Conservation (phyloP, 2,888 invertebrate species). For the Xestia c-nigrum region DNA sequence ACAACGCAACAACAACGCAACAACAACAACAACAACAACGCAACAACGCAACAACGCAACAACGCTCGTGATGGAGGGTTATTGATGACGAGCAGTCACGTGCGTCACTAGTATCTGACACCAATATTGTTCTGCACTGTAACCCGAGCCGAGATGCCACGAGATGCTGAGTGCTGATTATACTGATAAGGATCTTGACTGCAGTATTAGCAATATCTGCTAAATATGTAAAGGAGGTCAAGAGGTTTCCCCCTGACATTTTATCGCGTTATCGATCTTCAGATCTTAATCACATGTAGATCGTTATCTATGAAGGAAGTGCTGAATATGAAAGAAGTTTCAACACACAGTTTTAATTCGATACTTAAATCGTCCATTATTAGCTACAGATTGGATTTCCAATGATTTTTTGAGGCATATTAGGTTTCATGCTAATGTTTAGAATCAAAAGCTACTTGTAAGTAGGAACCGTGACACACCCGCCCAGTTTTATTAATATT, state of each 20-base stretch:
- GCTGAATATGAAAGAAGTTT: slow-evolving; percentile 9
- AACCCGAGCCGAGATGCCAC: slow-evolving; percentile 14
- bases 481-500: neutral
- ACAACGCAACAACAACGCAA: too few relatives aligned
- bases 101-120: neutral
- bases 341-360: neutral
- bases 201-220: slow-evolving; percentile 21
- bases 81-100: slow-evolving; percentile 4
- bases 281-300: slow-evolving; percentile 35
- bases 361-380: neutral
- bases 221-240: slow-evolving; percentile 30
- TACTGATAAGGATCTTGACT: slow-evolving; percentile 20
- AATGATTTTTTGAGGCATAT: neutral
- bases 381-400: neutral
- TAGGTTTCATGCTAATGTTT: slow-evolving; percentile 9
- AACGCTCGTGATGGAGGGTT: neutral
- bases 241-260: slow-evolving; percentile 22
- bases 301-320: slow-evolving; percentile 30
- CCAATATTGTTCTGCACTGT: neutral
- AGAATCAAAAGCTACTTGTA: neutral
- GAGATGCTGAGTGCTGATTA: slow-evolving; percentile 19
- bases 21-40: too few relatives aligned
- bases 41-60: too few relatives aligned
- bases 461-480: neutral
- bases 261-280: slow-evolving; percentile 29